These are phyloP conservation scores for Perccottus glenii DNA, from an alignment of 2,113 vertebrate genomes.

Conservation along the genomic window DNA sequence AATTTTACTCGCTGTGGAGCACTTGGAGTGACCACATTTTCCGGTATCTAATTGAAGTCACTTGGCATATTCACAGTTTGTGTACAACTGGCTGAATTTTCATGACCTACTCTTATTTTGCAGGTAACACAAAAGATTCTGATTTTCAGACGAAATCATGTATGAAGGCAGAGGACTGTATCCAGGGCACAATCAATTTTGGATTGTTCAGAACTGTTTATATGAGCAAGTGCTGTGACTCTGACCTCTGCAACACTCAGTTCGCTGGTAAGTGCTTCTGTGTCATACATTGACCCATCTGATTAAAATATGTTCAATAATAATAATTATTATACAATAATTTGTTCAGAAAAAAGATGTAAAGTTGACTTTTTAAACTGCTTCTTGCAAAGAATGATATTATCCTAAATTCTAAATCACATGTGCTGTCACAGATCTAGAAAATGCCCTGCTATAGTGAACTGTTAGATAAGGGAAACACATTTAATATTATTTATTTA, in stretches of 20 bases:
- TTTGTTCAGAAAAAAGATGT: no score
- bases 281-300: background rate
- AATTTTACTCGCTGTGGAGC: constrained; percentile 4
- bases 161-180: constrained; percentile 7
- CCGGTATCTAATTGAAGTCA: constrained; percentile 19
- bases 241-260: constrained; percentile 36
- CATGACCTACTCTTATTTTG: background rate
- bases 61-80: background rate
- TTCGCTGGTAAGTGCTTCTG: constrained; percentile 21
- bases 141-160: constrained; percentile 11
- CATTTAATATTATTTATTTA: background rate
- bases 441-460: no score
- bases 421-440: no score
- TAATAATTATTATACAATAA: no score
- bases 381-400: no score
- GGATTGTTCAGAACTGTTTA: background rate
- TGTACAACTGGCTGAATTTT: background rate
- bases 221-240: constrained; percentile 39
- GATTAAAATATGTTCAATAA: background rate
- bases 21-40: rapidly evolving
- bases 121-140: background rate
- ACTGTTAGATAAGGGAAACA: no score
- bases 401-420: no score
- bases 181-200: constrained; percentile 16
- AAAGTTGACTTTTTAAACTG: no score